phyloP scores from a whole-genome alignment of 2,797 vertebrate species.

The Notoglanidium macrostoma region DNA sequence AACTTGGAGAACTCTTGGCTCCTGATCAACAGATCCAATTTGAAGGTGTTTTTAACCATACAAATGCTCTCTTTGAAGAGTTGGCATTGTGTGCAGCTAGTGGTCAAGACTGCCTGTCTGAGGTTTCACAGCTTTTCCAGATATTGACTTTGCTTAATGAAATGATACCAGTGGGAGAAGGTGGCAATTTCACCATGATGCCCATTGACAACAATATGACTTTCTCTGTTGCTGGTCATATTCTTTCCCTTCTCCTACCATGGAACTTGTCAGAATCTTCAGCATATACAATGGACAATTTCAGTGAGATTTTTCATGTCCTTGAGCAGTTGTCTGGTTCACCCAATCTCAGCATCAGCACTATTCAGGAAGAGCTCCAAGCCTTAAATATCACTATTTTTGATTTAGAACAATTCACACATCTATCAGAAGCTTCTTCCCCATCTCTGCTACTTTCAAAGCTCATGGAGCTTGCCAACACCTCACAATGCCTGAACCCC shows the following conservation, averaged over 20 bases:
- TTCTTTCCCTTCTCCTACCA: constrained; percentile 66
- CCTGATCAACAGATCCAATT: constrained; percentile 56
- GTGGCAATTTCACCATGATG: constrained; percentile 43
- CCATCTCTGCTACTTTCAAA: constrained; percentile 60
- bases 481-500: constrained; percentile 65
- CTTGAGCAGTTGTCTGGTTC: constrained; percentile 59
- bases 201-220: constrained; percentile 32
- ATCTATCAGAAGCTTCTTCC: constrained; percentile 57
- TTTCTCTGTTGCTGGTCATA: constrained; percentile 52
- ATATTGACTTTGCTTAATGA: constrained; percentile 62
- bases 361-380: constrained; percentile 63
- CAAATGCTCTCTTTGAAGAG: constrained; percentile 60
- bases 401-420: constrained; percentile 63
- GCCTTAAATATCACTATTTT: constrained; percentile 68
- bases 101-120: constrained; percentile 64
- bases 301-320: constrained; percentile 63
- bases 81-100: constrained; percentile 57
- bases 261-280: constrained; percentile 44
- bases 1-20: constrained; percentile 63
- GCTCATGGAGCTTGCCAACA: constrained; percentile 55
- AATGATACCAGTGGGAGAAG: constrained; percentile 43
- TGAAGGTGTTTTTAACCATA: constrained; percentile 57
- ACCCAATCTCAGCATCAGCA: constrained; percentile 59
- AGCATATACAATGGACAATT: constrained; percentile 48
- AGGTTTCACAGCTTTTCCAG: constrained; percentile 62